phyloP scores from a whole-genome alignment of 1,140 invertebrate species.

The Neodiprion lecontei region DNA sequence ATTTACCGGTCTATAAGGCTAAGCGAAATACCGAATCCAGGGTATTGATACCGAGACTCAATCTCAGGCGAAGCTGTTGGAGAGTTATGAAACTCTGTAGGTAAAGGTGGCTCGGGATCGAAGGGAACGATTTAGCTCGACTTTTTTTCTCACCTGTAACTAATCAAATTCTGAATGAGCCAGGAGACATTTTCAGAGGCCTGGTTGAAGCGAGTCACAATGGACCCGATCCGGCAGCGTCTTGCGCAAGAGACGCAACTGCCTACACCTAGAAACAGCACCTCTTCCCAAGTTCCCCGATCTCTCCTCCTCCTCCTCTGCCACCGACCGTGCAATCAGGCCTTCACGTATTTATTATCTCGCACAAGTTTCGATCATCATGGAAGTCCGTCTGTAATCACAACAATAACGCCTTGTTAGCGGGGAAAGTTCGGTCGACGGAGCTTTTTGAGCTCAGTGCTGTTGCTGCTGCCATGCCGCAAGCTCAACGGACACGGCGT shows the following conservation, averaged over 20 bases:
- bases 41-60: no score
- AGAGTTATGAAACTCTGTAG: background rate
- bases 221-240: no score
- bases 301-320: no score
- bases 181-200: background rate
- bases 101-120: background rate
- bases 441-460: no score
- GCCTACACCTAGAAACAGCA: background rate
- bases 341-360: slow-evolving; percentile 7
- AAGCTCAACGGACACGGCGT: no score
- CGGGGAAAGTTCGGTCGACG: background rate
- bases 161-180: slow-evolving; percentile 6
- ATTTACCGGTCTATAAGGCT: no score
- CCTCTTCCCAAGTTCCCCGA: background rate
- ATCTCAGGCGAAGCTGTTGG: background rate
- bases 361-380: background rate
- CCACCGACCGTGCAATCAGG: background rate
- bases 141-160: background rate
- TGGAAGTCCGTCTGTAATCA: background rate
- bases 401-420: background rate
- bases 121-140: no score
- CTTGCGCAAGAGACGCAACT: no score
- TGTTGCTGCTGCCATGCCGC: no score
- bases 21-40: no score
- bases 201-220: no score